A percentile compares a stretch with the other conserved stretches of the same genome.
Evolutionary conservation across 2,888 invertebrate species (phyloP).

Genomic region (Antheraea assamensis): DNA sequence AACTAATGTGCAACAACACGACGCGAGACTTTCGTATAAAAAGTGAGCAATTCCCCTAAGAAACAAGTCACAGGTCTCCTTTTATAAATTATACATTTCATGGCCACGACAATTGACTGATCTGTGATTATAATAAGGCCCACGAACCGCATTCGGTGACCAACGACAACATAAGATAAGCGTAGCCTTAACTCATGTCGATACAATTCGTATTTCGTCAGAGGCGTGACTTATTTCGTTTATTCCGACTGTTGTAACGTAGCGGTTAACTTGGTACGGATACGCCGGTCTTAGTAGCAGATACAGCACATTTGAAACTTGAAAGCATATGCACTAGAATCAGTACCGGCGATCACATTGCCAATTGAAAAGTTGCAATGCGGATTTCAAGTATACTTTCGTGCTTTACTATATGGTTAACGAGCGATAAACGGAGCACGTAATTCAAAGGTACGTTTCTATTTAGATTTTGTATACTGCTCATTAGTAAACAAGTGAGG

Average conservation of each 20-base stretch:
- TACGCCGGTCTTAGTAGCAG: neutral
- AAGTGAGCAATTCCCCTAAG: constrained; percentile 52
- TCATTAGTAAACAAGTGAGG: constrained; percentile 36
- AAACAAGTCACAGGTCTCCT: constrained; percentile 61
- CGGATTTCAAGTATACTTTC: constrained; percentile 33
- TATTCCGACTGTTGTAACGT: constrained; percentile 50
- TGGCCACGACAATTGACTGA: constrained; percentile 75
- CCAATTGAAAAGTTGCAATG: constrained; percentile 39
- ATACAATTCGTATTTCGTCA: constrained; percentile 54
- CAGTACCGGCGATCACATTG: constrained; percentile 40
- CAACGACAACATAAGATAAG: constrained; percentile 44
- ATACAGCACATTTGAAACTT: neutral
- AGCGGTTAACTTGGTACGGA: constrained; percentile 47
- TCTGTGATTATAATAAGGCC: constrained; percentile 79
- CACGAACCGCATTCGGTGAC: constrained; percentile 67
- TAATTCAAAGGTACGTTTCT: constrained; percentile 37
- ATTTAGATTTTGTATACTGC: constrained; percentile 32
- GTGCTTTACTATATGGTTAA: constrained; percentile 27
- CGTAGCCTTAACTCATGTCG: constrained; percentile 46
- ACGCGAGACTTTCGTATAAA: constrained; percentile 52
- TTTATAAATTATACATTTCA: constrained; percentile 79
- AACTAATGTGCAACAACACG: constrained; percentile 59
- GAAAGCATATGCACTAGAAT: constrained; percentile 5
- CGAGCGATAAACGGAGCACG: constrained; percentile 32
- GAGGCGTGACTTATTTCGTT: constrained; percentile 52